phyloP scores from a whole-genome alignment of 2,888 invertebrate genomes.

The Acleris laterana region DNA sequence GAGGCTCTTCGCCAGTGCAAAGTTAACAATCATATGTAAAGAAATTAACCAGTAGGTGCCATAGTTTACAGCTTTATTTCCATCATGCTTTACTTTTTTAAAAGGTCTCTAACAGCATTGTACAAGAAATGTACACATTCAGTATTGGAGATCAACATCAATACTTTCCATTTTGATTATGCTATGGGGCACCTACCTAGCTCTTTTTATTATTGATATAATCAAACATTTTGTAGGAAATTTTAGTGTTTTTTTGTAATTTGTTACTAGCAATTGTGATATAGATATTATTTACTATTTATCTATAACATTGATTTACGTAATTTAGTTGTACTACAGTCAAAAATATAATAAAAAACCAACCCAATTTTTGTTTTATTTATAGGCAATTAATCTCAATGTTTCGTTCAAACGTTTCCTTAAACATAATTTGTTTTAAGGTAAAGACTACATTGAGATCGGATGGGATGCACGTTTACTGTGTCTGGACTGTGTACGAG shows the following conservation, averaged over 20 bases:
- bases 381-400: not conserved
- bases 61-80: not conserved
- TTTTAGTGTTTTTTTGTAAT: slow-evolving; percentile 54
- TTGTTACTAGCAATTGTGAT: slow-evolving; percentile 51
- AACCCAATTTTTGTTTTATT: slow-evolving; percentile 42
- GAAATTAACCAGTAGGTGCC: slow-evolving; percentile 23
- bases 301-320: slow-evolving; percentile 55
- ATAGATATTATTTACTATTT: slow-evolving; percentile 53
- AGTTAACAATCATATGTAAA: slow-evolving; percentile 88
- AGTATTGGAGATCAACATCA: slow-evolving; percentile 47
- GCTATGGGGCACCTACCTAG: slow-evolving; percentile 59
- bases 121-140: slow-evolving; percentile 48
- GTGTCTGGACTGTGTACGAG: not conserved
- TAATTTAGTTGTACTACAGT: slow-evolving; percentile 56
- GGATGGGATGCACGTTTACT: not conserved
- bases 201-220: slow-evolving; percentile 52
- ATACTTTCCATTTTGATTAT: slow-evolving; percentile 48
- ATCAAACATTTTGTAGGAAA: slow-evolving; percentile 47
- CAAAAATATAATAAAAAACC: slow-evolving; percentile 52
- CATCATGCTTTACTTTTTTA: slow-evolving; percentile 49
- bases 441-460: slow-evolving; percentile 1
- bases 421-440: slow-evolving; percentile 10
- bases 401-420: not conserved
- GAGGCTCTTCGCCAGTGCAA: slow-evolving; percentile 99
- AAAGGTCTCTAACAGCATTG: slow-evolving; percentile 47